Evolutionary conservation across 2,113 vertebrate genomes (phyloP).

Genomic region (Silurus meridionalis): DNA sequence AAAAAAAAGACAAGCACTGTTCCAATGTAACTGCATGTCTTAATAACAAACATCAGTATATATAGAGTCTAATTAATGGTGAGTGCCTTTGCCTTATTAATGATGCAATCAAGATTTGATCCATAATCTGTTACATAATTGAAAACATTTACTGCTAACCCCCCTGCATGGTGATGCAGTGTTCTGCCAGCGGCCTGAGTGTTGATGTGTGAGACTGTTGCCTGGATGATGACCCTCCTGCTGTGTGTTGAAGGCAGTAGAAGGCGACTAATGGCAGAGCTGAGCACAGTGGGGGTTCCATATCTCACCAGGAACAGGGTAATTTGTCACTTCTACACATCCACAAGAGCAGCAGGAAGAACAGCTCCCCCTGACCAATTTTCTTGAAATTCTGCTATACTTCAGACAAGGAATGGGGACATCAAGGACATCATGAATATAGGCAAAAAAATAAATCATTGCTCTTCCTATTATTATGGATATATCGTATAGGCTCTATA

Average conservation of each 20-base stretch:
- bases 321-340: constrained; percentile 23
- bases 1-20: not conserved
- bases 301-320: not conserved
- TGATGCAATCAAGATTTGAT: too few species aligned
- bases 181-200: not conserved
- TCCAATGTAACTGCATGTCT: not conserved
- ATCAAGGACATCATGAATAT: not conserved
- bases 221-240: constrained; percentile 22
- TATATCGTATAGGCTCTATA: not conserved
- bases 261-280: constrained; percentile 11
- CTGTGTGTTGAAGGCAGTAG: constrained; percentile 15
- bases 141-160: not conserved
- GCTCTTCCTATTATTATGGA: not conserved
- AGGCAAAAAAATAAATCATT: not conserved
- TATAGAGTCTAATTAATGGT: not conserved
- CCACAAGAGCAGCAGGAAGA: constrained; percentile 5
- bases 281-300: constrained; percentile 1
- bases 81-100: not conserved
- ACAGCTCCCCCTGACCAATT: not conserved
- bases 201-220: not conserved
- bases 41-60: not conserved
- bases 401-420: not conserved
- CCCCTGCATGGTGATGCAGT: not conserved
- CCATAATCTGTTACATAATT: not conserved
- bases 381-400: not conserved